Evolutionary conservation across 2,113 vertebrate genomes (phyloP), one percentile per base, ranked within the genome.

Genomic region (Gasterosteus nipponicus): DNA sequence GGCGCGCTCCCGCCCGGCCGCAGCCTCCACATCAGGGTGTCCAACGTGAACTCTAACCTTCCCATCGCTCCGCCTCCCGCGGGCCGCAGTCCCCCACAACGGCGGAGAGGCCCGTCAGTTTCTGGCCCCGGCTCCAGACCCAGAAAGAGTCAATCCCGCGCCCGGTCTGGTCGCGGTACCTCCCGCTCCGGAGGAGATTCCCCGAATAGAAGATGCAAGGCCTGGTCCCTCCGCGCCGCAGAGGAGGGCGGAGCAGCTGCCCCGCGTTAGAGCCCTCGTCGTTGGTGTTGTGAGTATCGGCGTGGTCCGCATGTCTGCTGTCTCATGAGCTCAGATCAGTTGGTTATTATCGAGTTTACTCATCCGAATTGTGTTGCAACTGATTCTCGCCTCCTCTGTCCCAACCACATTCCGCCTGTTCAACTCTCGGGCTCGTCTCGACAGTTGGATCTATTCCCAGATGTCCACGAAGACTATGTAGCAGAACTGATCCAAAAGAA

Each of bases 401-500:
- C 9, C 51, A 44, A 14, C 44, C 41, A 7, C 31, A 5, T 38
- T 1, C 19, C 26, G 0, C n/a, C 19, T 42, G 1, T 70, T 69
- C 10, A 19, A n/a, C 46, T 82, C 57, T 59, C 5, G 71, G 19
- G 75, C 18, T 76, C 0, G 51, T 69, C 71, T 58, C 61, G 68
- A 15, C 86, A 95, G 95, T 64, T 92, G 92, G 93, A 95, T 84
- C 89, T 95, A 22, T 93, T 95, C 77, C 95, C 95, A 46, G 93
- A 95, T 62, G 87, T 94, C 62, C 90, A 93, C 44, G 92, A 94
- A 59, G 86, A 84, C 53, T 94, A 93, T 86, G 89, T 95, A 91
- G 91, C 93, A 89, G 92, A 95, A 85, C 86, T 95, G 71, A 94
- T 95, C 78, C 88, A 89, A 75, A 87, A 74, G 58, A 92, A 91